phyloP scores from a whole-genome alignment of 2,888 invertebrate genomes.

The Epistrophella euchroma region DNA sequence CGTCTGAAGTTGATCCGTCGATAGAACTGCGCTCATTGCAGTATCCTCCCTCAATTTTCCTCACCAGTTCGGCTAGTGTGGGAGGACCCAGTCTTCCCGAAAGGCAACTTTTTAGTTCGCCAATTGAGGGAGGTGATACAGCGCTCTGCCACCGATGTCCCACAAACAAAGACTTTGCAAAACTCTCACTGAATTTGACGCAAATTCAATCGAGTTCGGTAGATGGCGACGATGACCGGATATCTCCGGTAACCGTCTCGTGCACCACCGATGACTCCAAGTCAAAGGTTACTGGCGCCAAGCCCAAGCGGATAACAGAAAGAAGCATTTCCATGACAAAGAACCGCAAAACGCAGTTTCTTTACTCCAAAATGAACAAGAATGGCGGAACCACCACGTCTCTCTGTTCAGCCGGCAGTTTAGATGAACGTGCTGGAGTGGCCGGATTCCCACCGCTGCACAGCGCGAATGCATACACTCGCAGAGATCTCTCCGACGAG shows the following conservation, averaged over 20 bases:
- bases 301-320: slow-evolving; percentile 81
- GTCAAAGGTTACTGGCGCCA: slow-evolving; percentile 79
- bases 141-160: slow-evolving; percentile 78
- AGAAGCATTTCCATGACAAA: slow-evolving; percentile 71
- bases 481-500: slow-evolving; percentile 79
- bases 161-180: slow-evolving; percentile 81
- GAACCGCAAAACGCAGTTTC: slow-evolving; percentile 59
- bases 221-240: slow-evolving; percentile 55
- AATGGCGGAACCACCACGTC: slow-evolving; percentile 40
- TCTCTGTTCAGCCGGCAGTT: slow-evolving; percentile 77
- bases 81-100: slow-evolving; percentile 73
- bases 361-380: slow-evolving; percentile 67
- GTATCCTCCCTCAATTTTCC: slow-evolving; percentile 75
- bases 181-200: slow-evolving; percentile 81
- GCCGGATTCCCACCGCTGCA: slow-evolving; percentile 66
- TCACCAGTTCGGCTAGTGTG: slow-evolving; percentile 66
- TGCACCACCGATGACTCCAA: slow-evolving; percentile 60
- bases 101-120: slow-evolving; percentile 80
- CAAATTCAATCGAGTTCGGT: slow-evolving; percentile 78
- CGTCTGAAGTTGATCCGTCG: slow-evolving; percentile 82
- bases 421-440: slow-evolving; percentile 81
- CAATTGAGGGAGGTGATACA: slow-evolving; percentile 79
- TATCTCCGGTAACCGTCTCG: slow-evolving; percentile 65
- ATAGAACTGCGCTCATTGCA: slow-evolving; percentile 68
- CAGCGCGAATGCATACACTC: slow-evolving; percentile 65